phyloP scores from a whole-genome alignment of 1,140 invertebrate genomes.

The Drosophila equinoxialis region DNA sequence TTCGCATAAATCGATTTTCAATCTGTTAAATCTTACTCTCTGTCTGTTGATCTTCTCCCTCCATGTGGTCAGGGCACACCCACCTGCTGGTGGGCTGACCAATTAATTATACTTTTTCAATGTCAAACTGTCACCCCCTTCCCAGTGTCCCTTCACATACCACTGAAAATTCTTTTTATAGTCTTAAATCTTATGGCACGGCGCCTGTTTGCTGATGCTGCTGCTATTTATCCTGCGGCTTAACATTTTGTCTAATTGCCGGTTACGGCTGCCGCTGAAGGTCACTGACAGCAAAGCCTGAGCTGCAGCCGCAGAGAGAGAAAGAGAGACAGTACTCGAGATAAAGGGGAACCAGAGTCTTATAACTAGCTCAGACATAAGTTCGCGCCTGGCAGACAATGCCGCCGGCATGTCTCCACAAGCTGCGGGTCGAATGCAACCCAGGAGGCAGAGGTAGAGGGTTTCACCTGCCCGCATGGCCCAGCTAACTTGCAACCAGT shows the following conservation, averaged over 20 bases:
- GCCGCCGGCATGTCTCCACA: constrained; percentile 71
- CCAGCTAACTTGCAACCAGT: constrained; percentile 59
- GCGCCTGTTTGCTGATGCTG: constrained; percentile 41
- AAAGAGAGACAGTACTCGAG: neutral
- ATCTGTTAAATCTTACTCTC: constrained; percentile 17
- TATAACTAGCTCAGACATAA: constrained; percentile 30
- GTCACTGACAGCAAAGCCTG: constrained; percentile 63
- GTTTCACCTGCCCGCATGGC: constrained; percentile 65
- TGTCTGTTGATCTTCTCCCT: neutral
- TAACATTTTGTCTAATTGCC: constrained; percentile 74
- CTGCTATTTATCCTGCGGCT: constrained; percentile 47
- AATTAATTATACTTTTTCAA: constrained; percentile 79
- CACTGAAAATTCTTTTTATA: constrained; percentile 23
- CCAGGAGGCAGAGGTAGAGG: constrained; percentile 15
- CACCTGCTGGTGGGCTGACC: constrained; percentile 54
- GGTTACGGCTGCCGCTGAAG: constrained; percentile 53
- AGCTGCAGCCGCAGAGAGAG: neutral
- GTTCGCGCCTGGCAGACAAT: constrained; percentile 41
- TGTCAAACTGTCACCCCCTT: constrained; percentile 63
- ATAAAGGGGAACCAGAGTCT: constrained; percentile 1
- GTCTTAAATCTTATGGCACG: constrained; percentile 51
- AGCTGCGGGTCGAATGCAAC: constrained; percentile 48
- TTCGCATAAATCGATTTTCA: constrained; percentile 44
- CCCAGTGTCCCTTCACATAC: constrained; percentile 6
- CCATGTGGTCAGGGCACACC: constrained; percentile 39